Evolutionary conservation across 2,113 vertebrate species (phyloP).

Genomic region (Protomyctophum bolini): DNA sequence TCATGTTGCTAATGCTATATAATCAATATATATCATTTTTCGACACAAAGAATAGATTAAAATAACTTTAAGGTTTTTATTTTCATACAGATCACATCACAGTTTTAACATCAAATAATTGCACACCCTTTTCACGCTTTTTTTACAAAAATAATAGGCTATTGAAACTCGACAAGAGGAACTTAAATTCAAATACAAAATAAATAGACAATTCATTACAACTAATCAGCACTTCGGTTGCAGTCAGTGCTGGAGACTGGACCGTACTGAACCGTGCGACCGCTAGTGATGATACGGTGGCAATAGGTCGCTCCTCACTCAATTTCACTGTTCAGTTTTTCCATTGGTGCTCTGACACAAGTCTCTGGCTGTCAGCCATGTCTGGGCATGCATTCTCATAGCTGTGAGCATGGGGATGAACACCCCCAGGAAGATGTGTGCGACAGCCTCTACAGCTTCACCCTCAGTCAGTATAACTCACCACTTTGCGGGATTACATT

Average conservation of each 20-base stretch:
- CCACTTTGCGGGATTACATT: constrained; percentile 24
- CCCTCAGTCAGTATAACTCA: constrained; percentile 18
- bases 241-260: constrained; percentile 11
- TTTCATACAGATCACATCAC: constrained; percentile 60
- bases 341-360: background rate
- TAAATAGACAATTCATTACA: constrained; percentile 74
- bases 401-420: constrained; percentile 11
- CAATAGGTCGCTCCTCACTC: background rate
- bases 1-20: no score
- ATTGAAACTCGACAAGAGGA: constrained; percentile 55
- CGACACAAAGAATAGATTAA: no score
- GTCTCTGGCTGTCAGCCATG: constrained; percentile 25
- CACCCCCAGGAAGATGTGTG: constrained; percentile 8
- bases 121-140: constrained; percentile 47
- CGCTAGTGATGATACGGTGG: constrained; percentile 1
- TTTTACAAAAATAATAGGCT: constrained; percentile 75
- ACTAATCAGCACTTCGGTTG: constrained; percentile 19
- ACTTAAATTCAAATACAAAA: constrained; percentile 66
- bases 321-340: constrained; percentile 3
- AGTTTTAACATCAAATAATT: constrained; percentile 57
- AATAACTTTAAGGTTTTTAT: constrained; percentile 52
- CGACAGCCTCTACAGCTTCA: constrained; percentile 17
- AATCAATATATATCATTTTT: no score
- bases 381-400: constrained; percentile 44
- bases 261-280: constrained; percentile 4